Conservation (phyloP, 2,113 vertebrate species). For the Silurus meridionalis region DNA sequence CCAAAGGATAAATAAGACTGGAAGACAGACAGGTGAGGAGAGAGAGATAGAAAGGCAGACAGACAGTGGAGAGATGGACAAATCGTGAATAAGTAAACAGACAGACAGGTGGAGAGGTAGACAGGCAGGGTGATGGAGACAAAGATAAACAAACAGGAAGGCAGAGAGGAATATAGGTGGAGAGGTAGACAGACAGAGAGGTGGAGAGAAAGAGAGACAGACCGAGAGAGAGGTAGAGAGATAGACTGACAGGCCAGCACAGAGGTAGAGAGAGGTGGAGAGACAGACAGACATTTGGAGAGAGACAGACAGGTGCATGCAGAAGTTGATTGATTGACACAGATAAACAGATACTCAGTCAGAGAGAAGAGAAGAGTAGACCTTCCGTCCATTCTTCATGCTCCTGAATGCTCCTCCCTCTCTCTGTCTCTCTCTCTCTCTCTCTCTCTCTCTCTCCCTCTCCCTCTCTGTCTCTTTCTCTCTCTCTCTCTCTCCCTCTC, state of each 20-base stretch:
- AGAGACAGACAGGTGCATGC: no score
- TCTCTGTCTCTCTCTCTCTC: no score
- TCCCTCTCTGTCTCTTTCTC: neutral
- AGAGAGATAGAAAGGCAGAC: no score
- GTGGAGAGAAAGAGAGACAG: no score
- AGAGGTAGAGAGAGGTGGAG: no score
- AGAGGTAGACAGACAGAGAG: neutral
- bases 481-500: neutral
- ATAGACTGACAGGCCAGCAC: no score
- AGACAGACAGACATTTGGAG: no score
- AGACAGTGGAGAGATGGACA: neutral
- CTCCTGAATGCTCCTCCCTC: no score
- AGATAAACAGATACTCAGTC: neutral
- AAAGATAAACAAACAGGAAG: no score
- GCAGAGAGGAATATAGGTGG: no score
- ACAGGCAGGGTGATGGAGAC: neutral
- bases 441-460: neutral
- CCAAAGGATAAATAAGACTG: neutral
- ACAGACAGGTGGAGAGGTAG: neutral
- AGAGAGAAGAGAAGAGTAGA: neutral
- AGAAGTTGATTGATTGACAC: neutral
- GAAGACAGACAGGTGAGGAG: neutral
- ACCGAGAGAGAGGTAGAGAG: no score
- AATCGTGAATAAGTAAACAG: neutral
- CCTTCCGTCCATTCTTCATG: no score